These are phyloP conservation scores for Halictus quadricinctus DNA, from an alignment of 2,888 invertebrate genomes.

Conservation along the genomic window DNA sequence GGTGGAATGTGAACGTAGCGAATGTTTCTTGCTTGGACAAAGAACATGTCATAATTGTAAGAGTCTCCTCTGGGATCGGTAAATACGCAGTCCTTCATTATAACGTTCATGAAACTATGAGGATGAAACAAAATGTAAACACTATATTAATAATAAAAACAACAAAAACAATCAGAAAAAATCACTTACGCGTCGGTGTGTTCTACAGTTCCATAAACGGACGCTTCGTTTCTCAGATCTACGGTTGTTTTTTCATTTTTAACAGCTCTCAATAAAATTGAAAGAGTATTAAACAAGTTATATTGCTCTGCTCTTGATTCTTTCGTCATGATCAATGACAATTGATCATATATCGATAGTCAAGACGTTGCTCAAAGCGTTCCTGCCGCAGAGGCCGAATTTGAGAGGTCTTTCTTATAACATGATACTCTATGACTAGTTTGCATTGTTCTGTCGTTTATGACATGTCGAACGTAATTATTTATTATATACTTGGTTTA, in stretches of 20 bases:
- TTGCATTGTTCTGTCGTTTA: neutral
- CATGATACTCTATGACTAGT: neutral
- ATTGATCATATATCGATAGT: slow-evolving; percentile 29
- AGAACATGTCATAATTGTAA: slow-evolving; percentile 86
- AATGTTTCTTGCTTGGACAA: slow-evolving; percentile 86
- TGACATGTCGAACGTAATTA: neutral
- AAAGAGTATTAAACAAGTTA: slow-evolving; percentile 85
- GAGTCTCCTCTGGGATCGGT: slow-evolving; percentile 86
- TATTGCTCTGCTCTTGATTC: slow-evolving; percentile 73
- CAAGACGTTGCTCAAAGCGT: neutral
- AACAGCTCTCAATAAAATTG: slow-evolving; percentile 86
- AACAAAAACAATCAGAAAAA: neutral
- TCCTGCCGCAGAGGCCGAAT: neutral
- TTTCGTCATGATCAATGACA: neutral
- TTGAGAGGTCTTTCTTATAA: neutral
- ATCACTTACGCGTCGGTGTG: slow-evolving; percentile 86
- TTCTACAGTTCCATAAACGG: slow-evolving; percentile 85
- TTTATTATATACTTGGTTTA: no score
- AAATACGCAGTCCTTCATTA: slow-evolving; percentile 86
- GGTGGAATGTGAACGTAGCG: slow-evolving; percentile 87
- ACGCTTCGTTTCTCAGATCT: slow-evolving; percentile 87
- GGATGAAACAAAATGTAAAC: neutral
- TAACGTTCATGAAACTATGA: slow-evolving; percentile 87
- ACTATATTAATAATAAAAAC: slow-evolving; percentile 16
- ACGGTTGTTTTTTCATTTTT: slow-evolving; percentile 86